Evolutionary conservation across 2,797 vertebrate genomes (phyloP).

Genomic region (Pangasius larnaudii): DNA sequence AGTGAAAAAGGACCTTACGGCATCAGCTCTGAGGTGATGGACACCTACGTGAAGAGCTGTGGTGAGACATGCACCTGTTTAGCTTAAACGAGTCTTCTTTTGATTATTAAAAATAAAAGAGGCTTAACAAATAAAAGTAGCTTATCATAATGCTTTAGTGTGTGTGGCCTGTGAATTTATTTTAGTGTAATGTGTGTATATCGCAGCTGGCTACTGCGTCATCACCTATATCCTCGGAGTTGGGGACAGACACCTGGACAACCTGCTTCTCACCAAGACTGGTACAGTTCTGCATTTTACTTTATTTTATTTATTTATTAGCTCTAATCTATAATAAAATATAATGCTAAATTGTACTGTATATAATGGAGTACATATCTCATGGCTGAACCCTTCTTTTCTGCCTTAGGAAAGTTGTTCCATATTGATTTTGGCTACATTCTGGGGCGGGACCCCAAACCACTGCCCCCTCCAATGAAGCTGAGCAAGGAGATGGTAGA

Average conservation of each 20-base stretch:
- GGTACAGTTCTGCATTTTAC: conserved; percentile 71
- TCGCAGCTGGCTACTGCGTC: conserved; percentile 95
- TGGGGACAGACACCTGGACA: conserved; percentile 96
- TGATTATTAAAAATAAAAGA: neutral
- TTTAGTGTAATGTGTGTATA: neutral
- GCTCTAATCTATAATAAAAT: neutral
- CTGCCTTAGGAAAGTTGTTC: conserved; percentile 88
- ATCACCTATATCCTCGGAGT: conserved; percentile 98
- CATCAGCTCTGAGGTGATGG: conserved; percentile 97
- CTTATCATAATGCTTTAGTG: neutral
- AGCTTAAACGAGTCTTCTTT: neutral
- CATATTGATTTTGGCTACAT: conserved; percentile 99
- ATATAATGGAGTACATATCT: neutral
- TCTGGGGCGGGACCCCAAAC: conserved; percentile 95
- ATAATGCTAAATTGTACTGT: neutral
- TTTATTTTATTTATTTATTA: neutral
- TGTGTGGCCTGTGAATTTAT: neutral
- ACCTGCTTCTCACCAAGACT: conserved; percentile 94
- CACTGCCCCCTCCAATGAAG: conserved; percentile 97
- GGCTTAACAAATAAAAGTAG: neutral
- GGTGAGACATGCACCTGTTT: conserved; percentile 77
- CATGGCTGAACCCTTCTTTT: neutral
- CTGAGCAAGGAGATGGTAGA: conserved; percentile 99
- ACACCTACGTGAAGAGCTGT: conserved; percentile 98
- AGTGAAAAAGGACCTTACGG: conserved; percentile 95